These are phyloP conservation scores for Pantala flavescens DNA, from an alignment of 1,140 invertebrate genomes.

Conservation along the genomic window DNA sequence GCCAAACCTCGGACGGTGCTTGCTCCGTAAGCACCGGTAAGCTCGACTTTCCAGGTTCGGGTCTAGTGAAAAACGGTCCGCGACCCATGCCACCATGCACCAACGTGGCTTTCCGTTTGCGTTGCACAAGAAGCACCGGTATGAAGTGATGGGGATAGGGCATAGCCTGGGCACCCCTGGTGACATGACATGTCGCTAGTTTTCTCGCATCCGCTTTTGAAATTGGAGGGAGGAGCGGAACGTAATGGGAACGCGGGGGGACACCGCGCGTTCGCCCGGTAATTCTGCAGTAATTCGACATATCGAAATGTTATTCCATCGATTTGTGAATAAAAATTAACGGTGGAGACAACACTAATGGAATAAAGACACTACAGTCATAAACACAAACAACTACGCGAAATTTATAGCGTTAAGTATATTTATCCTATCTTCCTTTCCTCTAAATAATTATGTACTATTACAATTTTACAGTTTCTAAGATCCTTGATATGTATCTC, in stretches of 20 bases:
- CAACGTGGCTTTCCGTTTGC: conserved; percentile 22
- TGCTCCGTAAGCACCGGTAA: conserved; percentile 31
- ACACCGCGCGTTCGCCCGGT: conserved; percentile 67
- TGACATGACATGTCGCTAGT: conserved; percentile 56
- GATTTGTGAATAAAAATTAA: too few relatives aligned
- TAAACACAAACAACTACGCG: too few relatives aligned
- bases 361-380: too few relatives aligned
- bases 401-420: too few relatives aligned
- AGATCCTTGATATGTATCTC: too few relatives aligned
- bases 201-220: conserved; percentile 68
- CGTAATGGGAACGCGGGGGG: conserved; percentile 65
- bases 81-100: conserved; percentile 38
- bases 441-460: too few relatives aligned
- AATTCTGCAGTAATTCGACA: conserved; percentile 53
- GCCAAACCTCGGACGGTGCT: not conserved
- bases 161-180: conserved; percentile 57
- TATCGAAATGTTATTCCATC: not conserved
- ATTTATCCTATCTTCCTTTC: too few relatives aligned
- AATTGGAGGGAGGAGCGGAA: conserved; percentile 66
- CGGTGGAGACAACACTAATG: too few relatives aligned
- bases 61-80: conserved; percentile 35
- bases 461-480: too few relatives aligned
- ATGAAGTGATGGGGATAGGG: conserved; percentile 29
- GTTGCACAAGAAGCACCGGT: conserved; percentile 27
- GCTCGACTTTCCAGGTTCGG: not conserved